Evolutionary conservation across 2,113 vertebrate species (phyloP).

Genomic region (Phrynosoma platyrhinos): DNA sequence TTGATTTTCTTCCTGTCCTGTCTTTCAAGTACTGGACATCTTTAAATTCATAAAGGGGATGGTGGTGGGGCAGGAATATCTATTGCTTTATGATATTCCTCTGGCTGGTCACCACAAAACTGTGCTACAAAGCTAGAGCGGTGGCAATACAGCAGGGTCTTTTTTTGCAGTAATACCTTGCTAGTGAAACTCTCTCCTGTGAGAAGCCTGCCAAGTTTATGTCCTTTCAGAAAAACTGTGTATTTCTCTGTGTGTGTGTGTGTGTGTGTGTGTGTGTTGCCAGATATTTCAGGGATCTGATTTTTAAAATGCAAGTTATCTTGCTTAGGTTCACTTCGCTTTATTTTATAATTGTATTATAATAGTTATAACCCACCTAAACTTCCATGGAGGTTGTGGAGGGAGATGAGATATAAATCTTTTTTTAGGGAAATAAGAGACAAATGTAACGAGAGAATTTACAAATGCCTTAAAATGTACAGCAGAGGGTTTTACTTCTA

Average conservation of each 20-base stretch:
- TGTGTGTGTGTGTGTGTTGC: not conserved
- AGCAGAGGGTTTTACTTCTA: slow-evolving; percentile 39
- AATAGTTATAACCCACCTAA: not conserved
- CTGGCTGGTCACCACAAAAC: not conserved
- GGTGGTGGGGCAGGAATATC: not conserved
- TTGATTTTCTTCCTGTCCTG: no score
- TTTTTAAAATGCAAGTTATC: slow-evolving; percentile 2
- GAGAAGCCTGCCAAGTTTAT: not conserved
- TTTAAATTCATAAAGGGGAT: not conserved
- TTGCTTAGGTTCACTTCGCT: not conserved
- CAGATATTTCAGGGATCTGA: not conserved
- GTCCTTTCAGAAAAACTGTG: not conserved
- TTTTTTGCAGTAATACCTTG: not conserved
- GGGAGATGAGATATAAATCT: not conserved
- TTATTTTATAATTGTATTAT: not conserved
- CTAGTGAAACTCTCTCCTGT: not conserved
- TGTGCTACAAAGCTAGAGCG: not conserved
- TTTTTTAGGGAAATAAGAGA: slow-evolving; percentile 4
- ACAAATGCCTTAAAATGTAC: slow-evolving; percentile 9
- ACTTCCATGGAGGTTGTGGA: slow-evolving; percentile 7
- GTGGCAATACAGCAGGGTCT: not conserved
- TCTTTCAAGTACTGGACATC: no score
- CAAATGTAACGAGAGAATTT: slow-evolving; percentile 16
- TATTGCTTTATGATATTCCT: not conserved
- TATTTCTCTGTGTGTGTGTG: no score